Base-by-base conservation (phyloP, 2,113 vertebrate species). In the Sphyrna mokarran region DNA sequence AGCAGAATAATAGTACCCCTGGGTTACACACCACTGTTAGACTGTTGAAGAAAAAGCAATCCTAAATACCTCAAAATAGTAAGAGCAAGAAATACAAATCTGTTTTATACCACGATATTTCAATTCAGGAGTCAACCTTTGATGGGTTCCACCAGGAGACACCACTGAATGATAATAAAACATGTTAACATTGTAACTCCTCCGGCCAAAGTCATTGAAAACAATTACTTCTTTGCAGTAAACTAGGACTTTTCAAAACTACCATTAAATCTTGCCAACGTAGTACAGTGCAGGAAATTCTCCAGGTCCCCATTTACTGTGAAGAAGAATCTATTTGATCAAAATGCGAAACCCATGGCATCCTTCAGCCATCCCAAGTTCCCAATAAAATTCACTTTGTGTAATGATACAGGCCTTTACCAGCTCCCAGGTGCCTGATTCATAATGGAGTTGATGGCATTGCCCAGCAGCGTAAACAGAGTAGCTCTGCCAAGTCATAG, bases 251-350 rank as follows among this genome's bases (percentile, higher is more conserved):
- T 72, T 95, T 95, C 94, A 72, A 95, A 76, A 72, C 94, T 54
- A 54, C 43, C 40, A 72, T 95, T 95, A 76, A 95, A 95, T 72
- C 43, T 48, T 95, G 94, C 70, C 66, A 95, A 8, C 14, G 40
- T 93, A 37, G 61, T 37, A 66, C 29, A 37, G 61, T 66, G 7
- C 13, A 54, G 54, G 40, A 95, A 95, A 95, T 95, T 95, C 94
- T 95, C 94, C 94, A 95, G 94, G 43, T 70, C 22, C 94, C 69
- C 68, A 72, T 95, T 95, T 95, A 16, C 43, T 95, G 94, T 26
- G 54, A 95, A 72, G 66, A 95, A 68, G 37, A 94, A 72, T 72
- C 37, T 72, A 48, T 93, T 66, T 66, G 22, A 68, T 66, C 89
- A 22, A 91, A 70, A 37, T 43, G 68, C 13, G 68, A 48, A 70